Conservation (phyloP, 1,140 invertebrate genomes). For the Brachionus calyciflorus region DNA sequence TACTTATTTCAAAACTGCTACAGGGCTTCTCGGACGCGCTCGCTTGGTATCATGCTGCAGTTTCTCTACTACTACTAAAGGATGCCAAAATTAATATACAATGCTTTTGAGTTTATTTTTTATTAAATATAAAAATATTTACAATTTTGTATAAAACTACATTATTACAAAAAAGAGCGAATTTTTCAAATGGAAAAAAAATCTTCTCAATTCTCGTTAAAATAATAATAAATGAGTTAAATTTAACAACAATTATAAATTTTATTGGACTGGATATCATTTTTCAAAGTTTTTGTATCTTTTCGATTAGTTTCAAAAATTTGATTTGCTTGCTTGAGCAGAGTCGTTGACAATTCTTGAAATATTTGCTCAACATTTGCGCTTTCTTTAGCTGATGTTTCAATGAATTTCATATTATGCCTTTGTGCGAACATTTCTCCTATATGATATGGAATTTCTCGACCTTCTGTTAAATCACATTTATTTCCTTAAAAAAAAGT, state of each 20-base stretch:
- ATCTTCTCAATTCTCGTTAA: too few relatives aligned
- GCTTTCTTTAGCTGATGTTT: conserved; percentile 59
- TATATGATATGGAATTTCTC: conserved; percentile 86
- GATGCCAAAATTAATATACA: too few relatives aligned
- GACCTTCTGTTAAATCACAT: conserved; percentile 81
- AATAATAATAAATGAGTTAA: too few relatives aligned
- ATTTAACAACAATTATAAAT: conserved; percentile 22
- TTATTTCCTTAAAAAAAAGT: conserved; percentile 68
- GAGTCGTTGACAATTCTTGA: conserved; percentile 76
- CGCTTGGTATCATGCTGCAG: too few relatives aligned
- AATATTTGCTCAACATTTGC: conserved; percentile 68
- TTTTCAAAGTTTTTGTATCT: background rate
- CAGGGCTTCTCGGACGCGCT: too few relatives aligned
- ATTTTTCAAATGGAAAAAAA: too few relatives aligned
- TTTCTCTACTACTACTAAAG: too few relatives aligned
- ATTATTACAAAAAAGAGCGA: too few relatives aligned
- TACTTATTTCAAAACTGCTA: too few relatives aligned
- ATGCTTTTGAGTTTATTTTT: too few relatives aligned
- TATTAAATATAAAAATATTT: too few relatives aligned
- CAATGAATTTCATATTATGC: conserved; percentile 79
- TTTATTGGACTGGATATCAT: background rate
- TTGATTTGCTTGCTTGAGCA: conserved; percentile 55
- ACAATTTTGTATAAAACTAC: too few relatives aligned
- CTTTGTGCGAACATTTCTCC: conserved; percentile 92
- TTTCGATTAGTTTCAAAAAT: conserved; percentile 6